Base-by-base conservation (phyloP, 2,888 invertebrate genomes). In the Hirtodrosophila trivittata region DNA sequence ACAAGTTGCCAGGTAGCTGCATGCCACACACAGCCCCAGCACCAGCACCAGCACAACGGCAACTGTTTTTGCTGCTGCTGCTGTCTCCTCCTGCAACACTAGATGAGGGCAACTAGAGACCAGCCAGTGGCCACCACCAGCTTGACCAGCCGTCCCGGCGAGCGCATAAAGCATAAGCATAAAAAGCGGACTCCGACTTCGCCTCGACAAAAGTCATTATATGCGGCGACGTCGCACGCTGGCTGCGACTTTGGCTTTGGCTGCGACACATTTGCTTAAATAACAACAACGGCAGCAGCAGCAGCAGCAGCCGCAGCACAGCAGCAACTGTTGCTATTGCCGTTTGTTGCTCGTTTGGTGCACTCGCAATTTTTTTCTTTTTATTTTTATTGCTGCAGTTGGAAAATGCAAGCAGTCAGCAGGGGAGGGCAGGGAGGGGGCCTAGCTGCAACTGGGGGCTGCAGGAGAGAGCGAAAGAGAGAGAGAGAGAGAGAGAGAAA, bases 141-240 rank as follows among this genome's bases (percentile, higher is more conserved):
- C 77, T 86, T 86, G 82, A 84, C 85, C 85, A 82, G 69, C 63
- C 72, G 66, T 65, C 71, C 58, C 66, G 75, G 70, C 81, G 74
- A 87, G 82, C 87, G 86, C 89, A 89, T 88, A 88, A 88, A 88
- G 77, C 87, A 87, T 87, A 83, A 59, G 76, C 73, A 75, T 59
- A 88, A 85, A 80, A 72, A 75, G 76, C 78, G 70, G 66, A 68
- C 70, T 32, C 37, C 12, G 33, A 49, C 42, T 66, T 18, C 68
- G 42, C 45, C 49, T 83, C 84, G 77, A 82, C 18, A 83, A 82
- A 81, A 82, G 82, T 82, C 82, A 82, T 82, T 82, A 86, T 80
- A 82, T 82, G 82, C 84, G 58, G 72, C 59, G 63, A 8, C 38
- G 28, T 28, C 21, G 7, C n/a, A 28, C 13, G 38, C 10, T 3